A percentile compares a stretch with the other conserved stretches of the same genome.
These are phyloP conservation scores for Maniola jurtina DNA, from an alignment of 1,140 invertebrate species.

Conservation along the genomic window DNA sequence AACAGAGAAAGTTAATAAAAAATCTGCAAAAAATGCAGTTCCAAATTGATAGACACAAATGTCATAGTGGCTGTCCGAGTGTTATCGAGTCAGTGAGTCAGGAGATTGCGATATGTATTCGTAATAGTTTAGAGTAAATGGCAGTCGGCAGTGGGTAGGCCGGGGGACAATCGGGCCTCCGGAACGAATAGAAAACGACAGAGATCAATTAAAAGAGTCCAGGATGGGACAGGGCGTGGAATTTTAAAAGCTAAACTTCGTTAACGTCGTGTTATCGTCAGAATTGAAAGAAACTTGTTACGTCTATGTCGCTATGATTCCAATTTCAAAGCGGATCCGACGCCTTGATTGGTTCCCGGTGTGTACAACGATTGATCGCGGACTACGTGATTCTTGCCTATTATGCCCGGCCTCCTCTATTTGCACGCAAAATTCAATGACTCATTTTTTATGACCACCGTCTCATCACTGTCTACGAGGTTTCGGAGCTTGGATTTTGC, in stretches of 20 bases:
- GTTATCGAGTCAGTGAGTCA: slow-evolving; percentile 9
- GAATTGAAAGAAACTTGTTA: slow-evolving; percentile 77
- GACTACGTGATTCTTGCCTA: slow-evolving; percentile 54
- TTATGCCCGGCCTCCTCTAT: slow-evolving; percentile 35
- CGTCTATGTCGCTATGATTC: slow-evolving; percentile 68
- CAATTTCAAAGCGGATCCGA: slow-evolving; percentile 71
- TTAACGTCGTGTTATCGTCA: slow-evolving; percentile 68
- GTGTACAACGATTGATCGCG: slow-evolving; percentile 43
- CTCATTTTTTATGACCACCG: slow-evolving; percentile 24
- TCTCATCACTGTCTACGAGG: slow-evolving; percentile 22
- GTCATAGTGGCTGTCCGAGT: not conserved
- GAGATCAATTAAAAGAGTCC: slow-evolving; percentile 66
- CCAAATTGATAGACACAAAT: not conserved
- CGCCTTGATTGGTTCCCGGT: slow-evolving; percentile 69
- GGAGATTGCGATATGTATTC: slow-evolving; percentile 16
- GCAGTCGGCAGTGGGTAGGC: slow-evolving; percentile 11
- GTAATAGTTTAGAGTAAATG: slow-evolving; percentile 22
- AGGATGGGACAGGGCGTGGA: slow-evolving; percentile 47
- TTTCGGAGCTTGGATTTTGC: not conserved
- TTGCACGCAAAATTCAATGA: slow-evolving; percentile 28
- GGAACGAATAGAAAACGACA: slow-evolving; percentile 51
- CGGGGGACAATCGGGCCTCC: slow-evolving; percentile 28
- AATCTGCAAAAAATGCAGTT: slow-evolving; percentile 5
- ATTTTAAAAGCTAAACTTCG: slow-evolving; percentile 76
- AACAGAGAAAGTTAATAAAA: slow-evolving; percentile 7